These are phyloP conservation scores for Sinonovacula constricta DNA, from an alignment of 1,140 invertebrate species.

Conservation along the genomic window DNA sequence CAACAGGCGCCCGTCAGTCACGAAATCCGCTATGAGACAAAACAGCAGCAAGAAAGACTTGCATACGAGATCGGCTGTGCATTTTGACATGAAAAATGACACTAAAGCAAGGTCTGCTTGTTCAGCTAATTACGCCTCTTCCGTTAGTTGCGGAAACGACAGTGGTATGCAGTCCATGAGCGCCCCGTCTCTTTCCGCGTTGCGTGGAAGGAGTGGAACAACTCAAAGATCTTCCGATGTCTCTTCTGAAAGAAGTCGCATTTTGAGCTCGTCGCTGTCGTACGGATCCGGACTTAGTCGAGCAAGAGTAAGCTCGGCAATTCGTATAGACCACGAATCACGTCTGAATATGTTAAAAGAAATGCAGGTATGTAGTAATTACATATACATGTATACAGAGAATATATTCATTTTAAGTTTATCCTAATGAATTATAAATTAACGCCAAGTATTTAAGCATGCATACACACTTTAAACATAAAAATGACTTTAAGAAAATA, in stretches of 20 bases:
- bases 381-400: no score
- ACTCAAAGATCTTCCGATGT: neutral
- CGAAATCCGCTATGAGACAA: neutral
- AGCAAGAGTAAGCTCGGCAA: neutral
- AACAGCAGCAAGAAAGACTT: neutral
- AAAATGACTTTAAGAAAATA: no score
- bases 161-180: neutral
- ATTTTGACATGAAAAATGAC: neutral
- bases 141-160: neutral
- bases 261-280: neutral
- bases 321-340: slow-evolving; percentile 21
- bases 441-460: no score
- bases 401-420: no score
- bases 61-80: neutral
- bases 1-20: neutral
- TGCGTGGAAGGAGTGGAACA: neutral
- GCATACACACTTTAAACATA: no score
- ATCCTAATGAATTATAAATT: no score
- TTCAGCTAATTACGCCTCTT: neutral
- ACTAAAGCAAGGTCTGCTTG: neutral
- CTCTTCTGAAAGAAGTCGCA: neutral
- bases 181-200: neutral
- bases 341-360: slow-evolving; percentile 20
- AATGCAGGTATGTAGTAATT: slow-evolving; percentile 37
- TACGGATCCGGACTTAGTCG: neutral